Evolutionary conservation across 2,113 vertebrate species (phyloP).

Genomic region (Argyrosomus japonicus): DNA sequence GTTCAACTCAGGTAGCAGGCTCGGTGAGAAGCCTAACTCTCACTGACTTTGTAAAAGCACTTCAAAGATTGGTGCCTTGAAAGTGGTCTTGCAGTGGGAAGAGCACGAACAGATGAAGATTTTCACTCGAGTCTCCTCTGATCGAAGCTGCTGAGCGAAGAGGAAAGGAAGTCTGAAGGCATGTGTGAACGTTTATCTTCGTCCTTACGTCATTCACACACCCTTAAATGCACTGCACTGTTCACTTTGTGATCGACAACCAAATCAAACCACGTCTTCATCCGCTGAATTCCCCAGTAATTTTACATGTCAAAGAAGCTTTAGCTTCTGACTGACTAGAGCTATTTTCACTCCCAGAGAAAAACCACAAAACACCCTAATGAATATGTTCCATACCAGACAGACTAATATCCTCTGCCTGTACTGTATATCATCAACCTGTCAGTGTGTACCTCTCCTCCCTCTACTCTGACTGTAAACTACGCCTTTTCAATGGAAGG

Average conservation of each 20-base stretch:
- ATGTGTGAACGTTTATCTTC: slow-evolving; percentile 14
- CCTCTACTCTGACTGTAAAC: slow-evolving; percentile 29
- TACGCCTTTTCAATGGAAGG: slow-evolving; percentile 10
- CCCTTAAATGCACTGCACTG: not conserved
- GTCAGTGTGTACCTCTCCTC: slow-evolving; percentile 53
- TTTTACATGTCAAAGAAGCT: slow-evolving; percentile 22
- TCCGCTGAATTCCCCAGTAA: slow-evolving; percentile 11
- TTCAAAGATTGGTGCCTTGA: not conserved
- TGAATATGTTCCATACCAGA: slow-evolving; percentile 57
- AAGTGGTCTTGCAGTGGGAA: not conserved
- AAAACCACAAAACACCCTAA: slow-evolving; percentile 40
- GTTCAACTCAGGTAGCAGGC: slow-evolving; percentile 43
- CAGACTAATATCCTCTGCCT: slow-evolving; percentile 52
- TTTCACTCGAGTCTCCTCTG: not conserved
- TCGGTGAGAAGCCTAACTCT: not conserved
- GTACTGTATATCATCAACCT: slow-evolving; percentile 63
- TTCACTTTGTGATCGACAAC: slow-evolving; percentile 21
- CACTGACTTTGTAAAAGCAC: slow-evolving; percentile 19
- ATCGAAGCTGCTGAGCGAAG: not conserved
- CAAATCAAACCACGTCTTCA: slow-evolving; percentile 17
- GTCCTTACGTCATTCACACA: not conserved
- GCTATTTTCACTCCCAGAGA: slow-evolving; percentile 31
- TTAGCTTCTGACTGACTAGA: not conserved
- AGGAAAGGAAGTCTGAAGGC: not conserved
- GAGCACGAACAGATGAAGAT: not conserved